A percentile compares a stretch with the other conserved stretches of the same genome.
These are phyloP conservation scores for Gisinianus flammeolus DNA, from an alignment of 2,888 invertebrate species.

Conservation along the genomic window DNA sequence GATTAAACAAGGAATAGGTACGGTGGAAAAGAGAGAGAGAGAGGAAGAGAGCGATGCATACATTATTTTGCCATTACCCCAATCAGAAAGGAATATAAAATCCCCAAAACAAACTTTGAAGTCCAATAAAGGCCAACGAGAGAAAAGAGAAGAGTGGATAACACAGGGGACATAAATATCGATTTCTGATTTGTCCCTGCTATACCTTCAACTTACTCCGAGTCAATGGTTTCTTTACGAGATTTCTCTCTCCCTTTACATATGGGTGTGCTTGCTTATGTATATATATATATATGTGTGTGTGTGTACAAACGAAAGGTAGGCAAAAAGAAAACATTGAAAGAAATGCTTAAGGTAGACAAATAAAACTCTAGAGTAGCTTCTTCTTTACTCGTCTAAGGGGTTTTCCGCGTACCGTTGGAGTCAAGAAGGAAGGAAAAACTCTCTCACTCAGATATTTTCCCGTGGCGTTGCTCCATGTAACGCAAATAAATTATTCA, in stretches of 20 bases:
- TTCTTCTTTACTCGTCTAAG: neutral
- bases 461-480: constrained; percentile 14
- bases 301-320: neutral
- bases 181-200: constrained; percentile 40
- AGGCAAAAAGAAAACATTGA: neutral
- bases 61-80: constrained; percentile 25
- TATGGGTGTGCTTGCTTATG: too few relatives aligned
- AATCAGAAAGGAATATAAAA: constrained; percentile 22
- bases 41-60: neutral
- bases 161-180: constrained; percentile 37
- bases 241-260: neutral
- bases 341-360: neutral
- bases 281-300: neutral
- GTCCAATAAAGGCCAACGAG: constrained; percentile 26
- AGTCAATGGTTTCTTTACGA: neutral
- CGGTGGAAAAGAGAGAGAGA: neutral
- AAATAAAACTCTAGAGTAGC: neutral
- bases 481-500: constrained; percentile 55
- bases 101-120: constrained; percentile 19
- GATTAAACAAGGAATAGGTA: neutral
- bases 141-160: constrained; percentile 27
- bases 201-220: constrained; percentile 11
- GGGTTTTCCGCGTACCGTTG: neutral
- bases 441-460: constrained; percentile 17
- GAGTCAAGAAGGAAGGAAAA: constrained; percentile 14